A percentile compares a stretch with the other conserved stretches of the same genome.
Evolutionary conservation across 2,888 invertebrate species (phyloP).

Genomic region (Drosophila kambysellisi): DNA sequence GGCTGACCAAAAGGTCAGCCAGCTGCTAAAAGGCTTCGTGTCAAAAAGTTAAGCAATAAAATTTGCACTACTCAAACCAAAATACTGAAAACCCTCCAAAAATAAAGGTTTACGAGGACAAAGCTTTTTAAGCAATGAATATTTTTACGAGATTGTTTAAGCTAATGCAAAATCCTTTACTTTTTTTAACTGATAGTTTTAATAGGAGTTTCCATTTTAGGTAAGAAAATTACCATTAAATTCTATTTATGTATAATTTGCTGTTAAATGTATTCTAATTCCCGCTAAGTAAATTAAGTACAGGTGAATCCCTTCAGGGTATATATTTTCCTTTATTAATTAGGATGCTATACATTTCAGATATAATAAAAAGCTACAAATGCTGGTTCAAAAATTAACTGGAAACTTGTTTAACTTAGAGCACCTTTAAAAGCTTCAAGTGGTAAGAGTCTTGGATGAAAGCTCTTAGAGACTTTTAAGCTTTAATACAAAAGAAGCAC

Average conservation of each 20-base stretch:
- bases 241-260: background rate
- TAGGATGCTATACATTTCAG: background rate
- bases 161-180: background rate
- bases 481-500: background rate
- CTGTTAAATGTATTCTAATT: background rate
- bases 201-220: background rate
- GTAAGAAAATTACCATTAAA: background rate
- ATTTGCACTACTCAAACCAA: conserved; percentile 41
- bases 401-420: background rate
- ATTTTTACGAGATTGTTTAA: background rate
- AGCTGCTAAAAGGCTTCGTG: conserved; percentile 62
- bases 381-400: background rate
- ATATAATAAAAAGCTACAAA: conserved; percentile 4
- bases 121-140: conserved; percentile 11
- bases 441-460: background rate
- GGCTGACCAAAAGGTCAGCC: conserved; percentile 59
- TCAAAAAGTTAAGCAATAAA: conserved; percentile 71
- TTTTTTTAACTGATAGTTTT: background rate
- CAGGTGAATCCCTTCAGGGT: background rate
- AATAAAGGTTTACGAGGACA: conserved; percentile 21
- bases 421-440: background rate
- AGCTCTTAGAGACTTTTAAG: background rate
- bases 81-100: conserved; percentile 34
- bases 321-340: background rate
- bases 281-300: background rate